Percentiles rank a stretch among this genome's conserved stretches.
Evolutionary conservation across 2,888 invertebrate species (phyloP).

Genomic region (Selenia dentaria): DNA sequence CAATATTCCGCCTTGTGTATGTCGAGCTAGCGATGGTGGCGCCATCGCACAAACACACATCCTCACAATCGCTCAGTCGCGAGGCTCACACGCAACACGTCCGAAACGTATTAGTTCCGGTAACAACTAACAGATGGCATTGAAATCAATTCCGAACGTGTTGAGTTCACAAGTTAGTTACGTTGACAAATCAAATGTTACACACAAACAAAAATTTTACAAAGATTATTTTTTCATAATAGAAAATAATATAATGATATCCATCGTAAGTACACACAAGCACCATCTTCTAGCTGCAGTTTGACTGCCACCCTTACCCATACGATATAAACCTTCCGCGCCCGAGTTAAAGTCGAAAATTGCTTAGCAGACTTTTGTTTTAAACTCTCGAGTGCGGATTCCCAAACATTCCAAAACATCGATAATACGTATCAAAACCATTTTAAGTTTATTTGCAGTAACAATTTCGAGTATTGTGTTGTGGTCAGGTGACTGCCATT

Average conservation of each 20-base stretch:
- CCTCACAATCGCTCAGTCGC: slow-evolving; percentile 36
- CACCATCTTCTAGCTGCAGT: slow-evolving; percentile 75
- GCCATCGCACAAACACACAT: slow-evolving; percentile 22
- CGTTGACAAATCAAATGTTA: slow-evolving; percentile 20
- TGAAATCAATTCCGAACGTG: slow-evolving; percentile 39
- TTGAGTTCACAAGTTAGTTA: slow-evolving; percentile 40
- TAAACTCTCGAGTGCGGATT: slow-evolving; percentile 38
- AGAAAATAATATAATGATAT: slow-evolving; percentile 67
- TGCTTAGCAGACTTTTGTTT: slow-evolving; percentile 45
- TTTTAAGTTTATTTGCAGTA: slow-evolving; percentile 34
- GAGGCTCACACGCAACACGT: slow-evolving; percentile 46
- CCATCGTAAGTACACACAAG: slow-evolving; percentile 81
- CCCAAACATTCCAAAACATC: slow-evolving; percentile 43
- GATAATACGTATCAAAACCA: slow-evolving; percentile 38
- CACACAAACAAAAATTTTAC: slow-evolving; percentile 63
- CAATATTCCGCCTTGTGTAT: slow-evolving; percentile 80
- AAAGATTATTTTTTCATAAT: slow-evolving; percentile 53
- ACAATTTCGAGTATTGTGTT: slow-evolving; percentile 35
- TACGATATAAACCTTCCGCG: slow-evolving; percentile 51
- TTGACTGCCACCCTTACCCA: slow-evolving; percentile 65
- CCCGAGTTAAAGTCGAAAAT: slow-evolving; percentile 39
- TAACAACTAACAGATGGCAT: slow-evolving; percentile 39
- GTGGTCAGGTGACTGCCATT: slow-evolving; percentile 31
- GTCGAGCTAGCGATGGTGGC: slow-evolving; percentile 55
- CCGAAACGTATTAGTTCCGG: slow-evolving; percentile 27